Base-by-base conservation (phyloP, 2,113 vertebrate species). In the Rhombomys opimus region DNA sequence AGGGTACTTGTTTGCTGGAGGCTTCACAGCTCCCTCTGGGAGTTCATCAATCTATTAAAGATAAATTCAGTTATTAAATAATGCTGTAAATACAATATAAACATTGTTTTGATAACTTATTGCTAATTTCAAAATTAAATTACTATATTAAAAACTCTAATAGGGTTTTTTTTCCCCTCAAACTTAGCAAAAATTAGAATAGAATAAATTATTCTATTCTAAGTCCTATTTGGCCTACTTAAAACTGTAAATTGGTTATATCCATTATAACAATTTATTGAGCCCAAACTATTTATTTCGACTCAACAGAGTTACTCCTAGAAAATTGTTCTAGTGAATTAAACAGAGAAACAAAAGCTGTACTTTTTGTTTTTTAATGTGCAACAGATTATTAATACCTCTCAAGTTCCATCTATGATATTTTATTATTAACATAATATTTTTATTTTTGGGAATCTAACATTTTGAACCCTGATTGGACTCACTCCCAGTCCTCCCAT, bases 1-100 rank as follows among this genome's bases (percentile, higher is more conserved):
- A 68, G 99, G 99, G 77, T 99, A 99, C 97, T 99, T 99, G 98
- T 99, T 99, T 98, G 99, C 99, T 90, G 99, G 99, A 73, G 99
- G 99, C 97, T 99, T 99, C 98, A 99, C 99, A 0, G 99, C 99
- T 98, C 99, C 99, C 97, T 99, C 99, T 27, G 99, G 99, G 95
- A 99, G 99, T 98, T 99, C 99, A 98, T 99, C 99, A 97, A 99
- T 99, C 99, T 99, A 98, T 96, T 76, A 92, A 97, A 97, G 91
- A 98, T n/a, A 98, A 97, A 97, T 0, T 63, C 65, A 92, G 97
- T 94, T 96, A 90, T 82, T 95, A 72, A 88, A 70, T 22, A 70
- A 32, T 57, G 87, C 11, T 23, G 23, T 50, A 86, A 88, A 77
- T 3, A 76, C 2, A 50, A 93, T 38, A 61, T 50, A 70, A 93